These are phyloP conservation scores for Psittacula echo DNA, from an alignment of 2,797 vertebrate species.

Conservation along the genomic window DNA sequence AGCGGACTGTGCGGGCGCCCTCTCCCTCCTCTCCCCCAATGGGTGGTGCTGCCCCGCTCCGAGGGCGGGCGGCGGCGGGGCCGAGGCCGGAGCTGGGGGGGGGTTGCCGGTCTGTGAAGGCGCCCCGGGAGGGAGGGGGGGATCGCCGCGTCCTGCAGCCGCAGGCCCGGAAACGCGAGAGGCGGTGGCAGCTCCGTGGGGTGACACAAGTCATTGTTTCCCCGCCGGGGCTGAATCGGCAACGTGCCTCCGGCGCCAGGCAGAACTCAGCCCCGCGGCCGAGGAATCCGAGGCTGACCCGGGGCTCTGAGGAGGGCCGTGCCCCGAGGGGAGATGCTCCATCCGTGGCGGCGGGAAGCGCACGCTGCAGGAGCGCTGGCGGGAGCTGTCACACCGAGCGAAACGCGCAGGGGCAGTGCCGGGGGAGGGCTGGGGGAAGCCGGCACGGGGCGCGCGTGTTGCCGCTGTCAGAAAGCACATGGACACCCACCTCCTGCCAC, in stretches of 20 bases:
- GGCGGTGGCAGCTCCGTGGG: background rate
- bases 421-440: background rate
- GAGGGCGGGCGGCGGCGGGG: background rate
- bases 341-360: background rate
- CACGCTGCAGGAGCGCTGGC: background rate
- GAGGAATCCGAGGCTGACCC: too few species aligned
- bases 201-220: rapidly evolving
- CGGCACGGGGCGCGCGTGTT: background rate
- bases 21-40: background rate
- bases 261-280: background rate
- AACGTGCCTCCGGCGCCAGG: background rate
- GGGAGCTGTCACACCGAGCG: background rate
- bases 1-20: background rate
- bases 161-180: background rate
- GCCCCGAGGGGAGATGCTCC: background rate
- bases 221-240: rapidly evolving
- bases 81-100: background rate
- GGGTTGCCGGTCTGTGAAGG: background rate
- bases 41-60: background rate
- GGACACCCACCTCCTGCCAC: rapidly evolving
- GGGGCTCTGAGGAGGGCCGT: background rate
- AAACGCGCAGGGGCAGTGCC: background rate
- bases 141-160: background rate
- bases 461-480: background rate
- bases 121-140: background rate